A percentile compares a stretch with the other conserved stretches of the same genome.
phyloP scores from a whole-genome alignment of 2,888 invertebrate genomes.

The Cephalotes varians region DNA sequence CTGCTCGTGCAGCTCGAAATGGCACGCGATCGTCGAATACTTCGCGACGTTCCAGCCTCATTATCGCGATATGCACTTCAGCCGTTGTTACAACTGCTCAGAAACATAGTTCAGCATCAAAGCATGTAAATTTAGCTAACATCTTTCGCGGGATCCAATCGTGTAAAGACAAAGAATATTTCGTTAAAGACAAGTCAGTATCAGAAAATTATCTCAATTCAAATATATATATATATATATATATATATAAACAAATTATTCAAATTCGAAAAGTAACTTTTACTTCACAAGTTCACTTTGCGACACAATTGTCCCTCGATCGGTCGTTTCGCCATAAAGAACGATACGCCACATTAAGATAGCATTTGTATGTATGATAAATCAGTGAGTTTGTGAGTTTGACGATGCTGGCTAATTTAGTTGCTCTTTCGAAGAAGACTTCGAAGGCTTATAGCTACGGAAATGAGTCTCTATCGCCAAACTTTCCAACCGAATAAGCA shows the following conservation, averaged over 20 bases:
- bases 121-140: background rate
- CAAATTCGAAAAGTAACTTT: slow-evolving; percentile 1
- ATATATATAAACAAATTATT: background rate
- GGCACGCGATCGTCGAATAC: slow-evolving; percentile 78
- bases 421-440: slow-evolving; percentile 37
- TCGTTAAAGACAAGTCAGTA: background rate
- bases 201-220: background rate
- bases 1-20: slow-evolving; percentile 76
- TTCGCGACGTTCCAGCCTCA: slow-evolving; percentile 52
- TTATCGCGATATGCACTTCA: slow-evolving; percentile 38
- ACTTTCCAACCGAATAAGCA: slow-evolving; percentile 52
- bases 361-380: slow-evolving; percentile 29
- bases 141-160: background rate
- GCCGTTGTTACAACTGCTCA: background rate
- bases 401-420: slow-evolving; percentile 53
- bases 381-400: slow-evolving; percentile 36
- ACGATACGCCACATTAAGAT: slow-evolving; percentile 57
- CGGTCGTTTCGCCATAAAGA: slow-evolving; percentile 12
- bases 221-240: too few relatives aligned
- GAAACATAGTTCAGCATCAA: background rate
- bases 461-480: slow-evolving; percentile 34
- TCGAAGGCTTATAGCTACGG: slow-evolving; percentile 46
- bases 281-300: background rate
- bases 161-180: background rate
- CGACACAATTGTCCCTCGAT: slow-evolving; percentile 20